Percentiles rank a stretch among this genome's conserved stretches.
These are phyloP conservation scores for roundworm (Caenorhabditis elegans) DNA, from an alignment of 1,140 invertebrate species.

Conservation along the genomic window DNA sequence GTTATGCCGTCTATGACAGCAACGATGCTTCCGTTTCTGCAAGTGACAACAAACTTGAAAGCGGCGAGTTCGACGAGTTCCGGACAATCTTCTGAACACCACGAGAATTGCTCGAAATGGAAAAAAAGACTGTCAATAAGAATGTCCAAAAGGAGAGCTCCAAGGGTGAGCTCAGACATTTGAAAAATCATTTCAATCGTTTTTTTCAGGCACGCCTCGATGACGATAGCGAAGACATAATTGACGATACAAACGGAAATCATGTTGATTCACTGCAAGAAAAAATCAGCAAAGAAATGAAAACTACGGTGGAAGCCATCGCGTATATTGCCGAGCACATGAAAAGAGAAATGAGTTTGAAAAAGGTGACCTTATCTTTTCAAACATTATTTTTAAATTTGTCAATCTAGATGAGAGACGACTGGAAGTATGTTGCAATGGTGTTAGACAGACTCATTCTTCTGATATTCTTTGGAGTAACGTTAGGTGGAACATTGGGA, in stretches of 20 bases:
- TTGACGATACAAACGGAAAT: neutral
- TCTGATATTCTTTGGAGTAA: slow-evolving; percentile 95
- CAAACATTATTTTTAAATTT: neutral
- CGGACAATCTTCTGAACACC: slow-evolving; percentile 37
- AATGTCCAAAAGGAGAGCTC: neutral
- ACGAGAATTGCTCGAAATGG: slow-evolving; percentile 52
- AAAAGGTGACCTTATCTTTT: slow-evolving; percentile 75
- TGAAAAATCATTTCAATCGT: neutral
- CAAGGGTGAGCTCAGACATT: slow-evolving; percentile 19
- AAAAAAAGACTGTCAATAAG: slow-evolving; percentile 32
- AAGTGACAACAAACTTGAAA: slow-evolving; percentile 25
- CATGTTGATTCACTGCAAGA: slow-evolving; percentile 7
- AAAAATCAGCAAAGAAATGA: slow-evolving; percentile 51
- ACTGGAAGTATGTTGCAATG: slow-evolving; percentile 98
- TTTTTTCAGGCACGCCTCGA: neutral
- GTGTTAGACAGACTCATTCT: slow-evolving; percentile 95
- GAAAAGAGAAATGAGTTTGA: slow-evolving; percentile 72
- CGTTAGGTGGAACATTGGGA: slow-evolving; percentile 87
- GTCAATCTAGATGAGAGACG: slow-evolving; percentile 82
- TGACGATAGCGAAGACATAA: neutral
- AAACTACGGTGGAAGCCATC: slow-evolving; percentile 68
- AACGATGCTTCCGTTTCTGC: slow-evolving; percentile 61
- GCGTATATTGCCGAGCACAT: slow-evolving; percentile 69
- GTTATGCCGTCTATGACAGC: slow-evolving; percentile 63
- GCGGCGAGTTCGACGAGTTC: neutral